phyloP scores from a whole-genome alignment of 2,797 vertebrate species.

The Novumbra hubbsi region DNA sequence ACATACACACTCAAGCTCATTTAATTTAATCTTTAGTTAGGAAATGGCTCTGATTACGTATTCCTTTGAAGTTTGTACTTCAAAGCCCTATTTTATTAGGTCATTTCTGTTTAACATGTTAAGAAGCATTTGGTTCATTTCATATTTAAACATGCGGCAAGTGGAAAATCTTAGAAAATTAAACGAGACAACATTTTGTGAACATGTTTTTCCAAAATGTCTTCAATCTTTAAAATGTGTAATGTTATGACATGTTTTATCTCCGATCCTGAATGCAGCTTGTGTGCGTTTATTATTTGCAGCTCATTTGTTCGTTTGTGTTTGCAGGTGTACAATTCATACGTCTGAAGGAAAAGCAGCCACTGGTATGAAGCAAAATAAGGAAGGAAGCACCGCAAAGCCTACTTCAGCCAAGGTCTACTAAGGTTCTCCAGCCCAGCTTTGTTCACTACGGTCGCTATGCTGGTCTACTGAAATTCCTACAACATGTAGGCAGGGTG shows the following conservation, averaged over 20 bases:
- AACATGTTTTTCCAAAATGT: slow-evolving; percentile 10
- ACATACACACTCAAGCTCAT: not conserved
- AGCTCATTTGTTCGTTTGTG: too few relatives aligned
- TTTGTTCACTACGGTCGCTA: too few relatives aligned
- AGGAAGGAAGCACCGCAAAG: too few relatives aligned
- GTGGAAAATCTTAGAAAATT: slow-evolving; percentile 17
- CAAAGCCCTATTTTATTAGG: slow-evolving; percentile 50
- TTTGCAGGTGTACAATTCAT: too few relatives aligned
- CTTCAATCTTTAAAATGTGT: not conserved
- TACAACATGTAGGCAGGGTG: too few relatives aligned
- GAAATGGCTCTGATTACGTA: slow-evolving; percentile 44
- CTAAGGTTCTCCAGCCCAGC: too few relatives aligned
- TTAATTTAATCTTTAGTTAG: slow-evolving; percentile 17
- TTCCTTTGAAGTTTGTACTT: slow-evolving; percentile 60
- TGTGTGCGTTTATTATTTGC: too few relatives aligned
- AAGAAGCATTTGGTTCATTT: slow-evolving; percentile 47
- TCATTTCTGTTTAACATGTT: slow-evolving; percentile 56
- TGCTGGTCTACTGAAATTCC: too few relatives aligned
- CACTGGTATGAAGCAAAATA: too few relatives aligned
- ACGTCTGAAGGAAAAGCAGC: too few relatives aligned
- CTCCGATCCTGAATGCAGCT: not conserved
- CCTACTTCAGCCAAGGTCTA: too few relatives aligned
- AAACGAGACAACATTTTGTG: slow-evolving; percentile 28
- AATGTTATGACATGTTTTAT: not conserved
- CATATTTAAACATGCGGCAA: slow-evolving; percentile 34